phyloP scores from a whole-genome alignment of 2,888 invertebrate genomes.

The Sphaeridia pumilis region DNA sequence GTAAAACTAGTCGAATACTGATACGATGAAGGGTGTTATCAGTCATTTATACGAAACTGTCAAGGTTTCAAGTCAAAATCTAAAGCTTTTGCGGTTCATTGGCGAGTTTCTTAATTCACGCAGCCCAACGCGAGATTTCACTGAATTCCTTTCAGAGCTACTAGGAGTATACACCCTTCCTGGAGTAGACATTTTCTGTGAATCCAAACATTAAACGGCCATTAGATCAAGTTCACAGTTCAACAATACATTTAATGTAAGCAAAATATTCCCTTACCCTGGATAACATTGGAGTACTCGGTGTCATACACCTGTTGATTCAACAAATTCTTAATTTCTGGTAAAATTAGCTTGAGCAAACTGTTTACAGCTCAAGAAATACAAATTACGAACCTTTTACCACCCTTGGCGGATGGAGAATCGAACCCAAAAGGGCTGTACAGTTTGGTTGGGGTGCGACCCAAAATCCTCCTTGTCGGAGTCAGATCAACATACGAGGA shows the following conservation, averaged over 20 bases:
- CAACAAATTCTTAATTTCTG: too few relatives aligned
- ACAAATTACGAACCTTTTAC: not conserved
- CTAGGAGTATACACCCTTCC: conserved; percentile 2
- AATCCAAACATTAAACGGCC: not conserved
- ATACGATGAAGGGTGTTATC: too few relatives aligned
- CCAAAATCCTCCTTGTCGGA: conserved; percentile 39
- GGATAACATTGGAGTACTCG: conserved; percentile 9
- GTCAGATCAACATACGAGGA: conserved; percentile 30
- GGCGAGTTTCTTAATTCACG: conserved; percentile 8
- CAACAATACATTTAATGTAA: not conserved
- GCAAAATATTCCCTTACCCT: conserved; percentile 4
- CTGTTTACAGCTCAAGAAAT: too few relatives aligned
- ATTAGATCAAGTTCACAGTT: not conserved
- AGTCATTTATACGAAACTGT: not conserved
- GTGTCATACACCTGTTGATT: not conserved
- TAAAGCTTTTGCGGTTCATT: conserved; percentile 9
- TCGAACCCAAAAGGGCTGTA: conserved; percentile 68
- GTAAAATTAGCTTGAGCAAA: too few relatives aligned
- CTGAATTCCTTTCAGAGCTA: not conserved
- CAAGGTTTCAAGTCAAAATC: not conserved
- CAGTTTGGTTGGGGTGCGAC: conserved; percentile 57
- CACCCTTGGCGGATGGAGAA: conserved; percentile 44
- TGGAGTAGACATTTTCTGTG: conserved; percentile 4
- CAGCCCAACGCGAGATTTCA: conserved; percentile 3
- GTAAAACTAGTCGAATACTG: too few relatives aligned